Conservation (phyloP, 2,888 invertebrate species). For the Melolontha melolontha region DNA sequence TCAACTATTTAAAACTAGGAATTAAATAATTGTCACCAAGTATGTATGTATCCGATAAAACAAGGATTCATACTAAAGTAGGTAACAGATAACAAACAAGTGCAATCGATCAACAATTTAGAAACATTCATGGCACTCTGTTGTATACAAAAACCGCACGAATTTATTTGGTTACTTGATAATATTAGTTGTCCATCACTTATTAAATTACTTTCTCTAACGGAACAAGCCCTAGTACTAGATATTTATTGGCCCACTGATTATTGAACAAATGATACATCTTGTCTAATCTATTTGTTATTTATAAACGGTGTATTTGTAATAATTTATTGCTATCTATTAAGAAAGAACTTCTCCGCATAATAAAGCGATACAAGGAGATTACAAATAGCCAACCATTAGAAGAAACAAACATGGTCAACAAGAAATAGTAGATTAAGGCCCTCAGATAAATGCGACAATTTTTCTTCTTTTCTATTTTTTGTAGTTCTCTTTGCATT, state of each 20-base stretch:
- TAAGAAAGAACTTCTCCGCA: conserved; percentile 28
- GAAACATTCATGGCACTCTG: too few relatives aligned
- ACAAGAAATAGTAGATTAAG: conserved; percentile 50
- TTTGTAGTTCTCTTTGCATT: conserved; percentile 24
- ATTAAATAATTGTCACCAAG: too few relatives aligned
- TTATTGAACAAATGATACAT: background rate
- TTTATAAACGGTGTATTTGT: conserved; percentile 5
- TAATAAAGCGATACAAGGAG: conserved; percentile 47
- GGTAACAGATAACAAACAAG: too few relatives aligned
- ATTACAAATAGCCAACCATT: conserved; percentile 50
- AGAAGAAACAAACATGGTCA: conserved; percentile 50
- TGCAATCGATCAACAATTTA: too few relatives aligned
- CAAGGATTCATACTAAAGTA: too few relatives aligned
- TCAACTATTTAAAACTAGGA: too few relatives aligned
- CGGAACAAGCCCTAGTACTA: too few relatives aligned
- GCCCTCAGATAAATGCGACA: conserved; percentile 57
- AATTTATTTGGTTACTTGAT: too few relatives aligned
- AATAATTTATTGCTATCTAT: conserved; percentile 36
- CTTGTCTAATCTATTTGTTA: conserved; percentile 5
- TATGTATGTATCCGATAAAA: too few relatives aligned
- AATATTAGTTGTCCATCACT: too few relatives aligned
- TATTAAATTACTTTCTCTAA: too few relatives aligned
- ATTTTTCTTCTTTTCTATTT: conserved; percentile 53
- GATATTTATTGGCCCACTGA: background rate
- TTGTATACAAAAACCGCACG: too few relatives aligned